phyloP scores from a whole-genome alignment of 2,113 vertebrate genomes.

The Spea bombifrons region DNA sequence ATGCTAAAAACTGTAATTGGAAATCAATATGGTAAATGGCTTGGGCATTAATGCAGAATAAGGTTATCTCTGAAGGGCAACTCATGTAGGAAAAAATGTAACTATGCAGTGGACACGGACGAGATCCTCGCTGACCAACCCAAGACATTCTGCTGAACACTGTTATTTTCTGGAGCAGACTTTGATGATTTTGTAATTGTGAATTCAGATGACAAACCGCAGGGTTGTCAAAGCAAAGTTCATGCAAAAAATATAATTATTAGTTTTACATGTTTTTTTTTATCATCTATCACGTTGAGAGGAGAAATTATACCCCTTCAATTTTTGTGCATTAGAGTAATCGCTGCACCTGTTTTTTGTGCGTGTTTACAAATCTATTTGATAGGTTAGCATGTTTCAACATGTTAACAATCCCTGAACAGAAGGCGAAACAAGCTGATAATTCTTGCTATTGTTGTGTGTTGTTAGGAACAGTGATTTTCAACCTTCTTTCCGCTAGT shows the following conservation, averaged over 20 bases:
- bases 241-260: conserved; percentile 1
- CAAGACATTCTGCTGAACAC: not conserved
- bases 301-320: conserved; percentile 10
- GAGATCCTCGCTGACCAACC: too few relatives aligned
- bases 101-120: too few relatives aligned
- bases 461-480: too few relatives aligned
- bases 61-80: too few relatives aligned
- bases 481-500: too few relatives aligned
- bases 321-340: not conserved
- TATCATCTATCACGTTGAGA: not conserved
- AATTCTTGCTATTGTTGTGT: too few relatives aligned
- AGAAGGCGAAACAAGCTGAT: too few relatives aligned
- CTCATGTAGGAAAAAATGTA: too few relatives aligned
- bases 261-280: not conserved
- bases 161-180: not conserved
- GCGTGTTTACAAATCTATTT: not conserved
- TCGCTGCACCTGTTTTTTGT: conserved; percentile 20
- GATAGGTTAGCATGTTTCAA: not conserved
- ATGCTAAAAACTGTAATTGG: too few relatives aligned
- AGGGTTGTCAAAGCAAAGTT: conserved; percentile 1
- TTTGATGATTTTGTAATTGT: not conserved
- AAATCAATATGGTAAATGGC: too few relatives aligned
- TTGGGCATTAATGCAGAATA: too few relatives aligned
- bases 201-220: not conserved
- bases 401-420: not conserved